These are phyloP conservation scores for Matsumurasca onukii DNA, from an alignment of 1,140 invertebrate species.

Conservation along the genomic window DNA sequence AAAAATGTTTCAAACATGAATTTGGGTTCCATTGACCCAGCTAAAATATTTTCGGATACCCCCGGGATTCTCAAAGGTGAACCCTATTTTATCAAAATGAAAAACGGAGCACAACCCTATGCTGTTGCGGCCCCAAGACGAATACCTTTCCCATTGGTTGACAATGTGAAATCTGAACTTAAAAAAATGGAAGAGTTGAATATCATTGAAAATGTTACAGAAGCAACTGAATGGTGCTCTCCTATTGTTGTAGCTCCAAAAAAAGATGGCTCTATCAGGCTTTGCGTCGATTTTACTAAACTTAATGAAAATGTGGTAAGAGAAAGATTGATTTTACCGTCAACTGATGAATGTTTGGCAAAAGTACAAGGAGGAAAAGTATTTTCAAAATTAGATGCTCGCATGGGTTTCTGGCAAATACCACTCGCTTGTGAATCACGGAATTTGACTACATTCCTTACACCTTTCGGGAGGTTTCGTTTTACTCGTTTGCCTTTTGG, in stretches of 20 bases:
- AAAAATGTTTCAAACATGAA: not conserved
- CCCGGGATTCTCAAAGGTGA: not conserved
- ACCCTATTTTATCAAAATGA: not conserved
- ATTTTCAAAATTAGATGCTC: constrained; percentile 11
- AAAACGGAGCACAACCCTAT: not conserved
- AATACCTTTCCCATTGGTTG: not conserved
- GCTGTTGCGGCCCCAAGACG: not conserved
- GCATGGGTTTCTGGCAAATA: not conserved
- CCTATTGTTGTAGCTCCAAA: not conserved
- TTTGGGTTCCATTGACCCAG: not conserved
- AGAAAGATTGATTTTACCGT: not conserved
- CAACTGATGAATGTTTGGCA: not conserved
- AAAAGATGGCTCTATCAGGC: not conserved
- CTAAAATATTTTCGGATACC: constrained; percentile 8
- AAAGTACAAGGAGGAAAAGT: not conserved
- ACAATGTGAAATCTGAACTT: not conserved
- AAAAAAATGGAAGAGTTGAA: not conserved
- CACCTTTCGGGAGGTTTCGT: constrained; percentile 12
- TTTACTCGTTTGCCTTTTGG: constrained; percentile 25
- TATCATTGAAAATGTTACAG: not conserved
- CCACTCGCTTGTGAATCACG: not conserved
- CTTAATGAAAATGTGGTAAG: too few relatives aligned
- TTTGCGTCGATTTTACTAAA: constrained; percentile 15
- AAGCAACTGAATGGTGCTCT: not conserved
- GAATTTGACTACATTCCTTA: not conserved